Evolutionary conservation across 2,797 vertebrate species (phyloP).

Genomic region (Pseudochirops corinnae): DNA sequence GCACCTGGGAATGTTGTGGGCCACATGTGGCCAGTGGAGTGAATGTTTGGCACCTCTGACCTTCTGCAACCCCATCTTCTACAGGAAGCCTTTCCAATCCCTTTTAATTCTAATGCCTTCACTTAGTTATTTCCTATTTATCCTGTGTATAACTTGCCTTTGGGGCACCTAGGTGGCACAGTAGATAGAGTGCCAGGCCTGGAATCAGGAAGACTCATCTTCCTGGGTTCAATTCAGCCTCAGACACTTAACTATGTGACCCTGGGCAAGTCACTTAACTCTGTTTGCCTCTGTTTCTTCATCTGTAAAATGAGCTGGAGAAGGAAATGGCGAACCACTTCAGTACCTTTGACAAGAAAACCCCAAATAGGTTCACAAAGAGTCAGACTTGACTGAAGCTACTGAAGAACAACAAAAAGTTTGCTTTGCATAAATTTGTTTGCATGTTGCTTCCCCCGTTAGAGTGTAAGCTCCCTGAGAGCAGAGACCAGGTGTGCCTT

Average conservation of each 20-base stretch:
- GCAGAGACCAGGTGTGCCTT: background rate
- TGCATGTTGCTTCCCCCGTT: background rate
- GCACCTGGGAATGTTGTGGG: background rate
- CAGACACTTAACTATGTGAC: background rate
- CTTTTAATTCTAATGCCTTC: background rate
- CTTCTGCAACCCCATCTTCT: background rate
- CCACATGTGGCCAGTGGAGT: background rate
- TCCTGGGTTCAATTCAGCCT: background rate
- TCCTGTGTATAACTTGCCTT: background rate
- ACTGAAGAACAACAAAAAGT: background rate
- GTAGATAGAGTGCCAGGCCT: background rate
- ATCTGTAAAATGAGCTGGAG: background rate
- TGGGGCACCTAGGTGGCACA: background rate
- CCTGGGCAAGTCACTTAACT: background rate
- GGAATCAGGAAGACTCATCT: background rate
- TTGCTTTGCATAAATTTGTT: background rate
- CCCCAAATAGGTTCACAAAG: background rate
- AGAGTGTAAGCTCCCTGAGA: background rate
- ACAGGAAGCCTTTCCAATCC: background rate
- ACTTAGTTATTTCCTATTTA: background rate
- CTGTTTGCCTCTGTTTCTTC: background rate
- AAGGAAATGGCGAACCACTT: background rate
- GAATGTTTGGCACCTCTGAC: background rate
- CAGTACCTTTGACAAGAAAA: background rate
- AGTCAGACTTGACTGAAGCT: background rate